Evolutionary conservation across 1,140 invertebrate genomes (phyloP).

Genomic region (Nixonia krombeini): DNA sequence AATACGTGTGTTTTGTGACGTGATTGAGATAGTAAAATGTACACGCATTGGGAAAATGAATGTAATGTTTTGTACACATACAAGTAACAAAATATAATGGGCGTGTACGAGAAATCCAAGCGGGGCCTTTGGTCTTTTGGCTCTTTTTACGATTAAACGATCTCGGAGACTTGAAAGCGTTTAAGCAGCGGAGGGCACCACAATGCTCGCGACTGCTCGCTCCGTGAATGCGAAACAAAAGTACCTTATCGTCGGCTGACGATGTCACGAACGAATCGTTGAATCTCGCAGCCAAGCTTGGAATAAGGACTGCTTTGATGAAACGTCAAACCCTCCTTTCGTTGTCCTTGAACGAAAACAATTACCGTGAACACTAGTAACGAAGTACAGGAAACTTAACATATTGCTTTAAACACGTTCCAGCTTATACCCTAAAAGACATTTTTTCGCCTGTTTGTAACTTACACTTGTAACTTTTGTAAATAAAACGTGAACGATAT

Average conservation of each 20-base stretch:
- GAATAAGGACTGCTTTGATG: slow-evolving; percentile 3
- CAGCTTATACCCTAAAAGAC: too few species aligned
- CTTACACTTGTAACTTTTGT: too few species aligned
- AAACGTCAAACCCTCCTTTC: neutral
- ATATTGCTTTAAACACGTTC: too few species aligned
- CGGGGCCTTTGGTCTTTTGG: slow-evolving; percentile 11
- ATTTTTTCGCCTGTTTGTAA: too few species aligned
- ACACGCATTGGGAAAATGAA: too few species aligned
- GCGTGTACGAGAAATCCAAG: slow-evolving; percentile 7
- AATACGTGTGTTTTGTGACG: too few species aligned
- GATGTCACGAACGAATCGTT: slow-evolving; percentile 39
- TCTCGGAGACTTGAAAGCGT: slow-evolving; percentile 39
- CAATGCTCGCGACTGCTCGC: slow-evolving; percentile 38
- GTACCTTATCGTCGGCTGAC: slow-evolving; percentile 39
- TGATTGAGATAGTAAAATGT: too few species aligned
- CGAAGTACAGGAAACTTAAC: too few species aligned
- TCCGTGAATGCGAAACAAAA: slow-evolving; percentile 44
- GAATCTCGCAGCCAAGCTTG: neutral
- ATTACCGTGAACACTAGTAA: neutral
- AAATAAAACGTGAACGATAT: too few species aligned
- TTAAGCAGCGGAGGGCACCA: slow-evolving; percentile 30
- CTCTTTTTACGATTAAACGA: slow-evolving; percentile 25
- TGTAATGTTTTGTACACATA: too few species aligned
- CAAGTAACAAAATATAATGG: neutral
- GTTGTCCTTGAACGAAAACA: neutral